Percentiles rank a stretch among this genome's conserved stretches.
Conservation (phyloP, 2,113 vertebrate species). For the Psammodynastes pulverulentus region DNA sequence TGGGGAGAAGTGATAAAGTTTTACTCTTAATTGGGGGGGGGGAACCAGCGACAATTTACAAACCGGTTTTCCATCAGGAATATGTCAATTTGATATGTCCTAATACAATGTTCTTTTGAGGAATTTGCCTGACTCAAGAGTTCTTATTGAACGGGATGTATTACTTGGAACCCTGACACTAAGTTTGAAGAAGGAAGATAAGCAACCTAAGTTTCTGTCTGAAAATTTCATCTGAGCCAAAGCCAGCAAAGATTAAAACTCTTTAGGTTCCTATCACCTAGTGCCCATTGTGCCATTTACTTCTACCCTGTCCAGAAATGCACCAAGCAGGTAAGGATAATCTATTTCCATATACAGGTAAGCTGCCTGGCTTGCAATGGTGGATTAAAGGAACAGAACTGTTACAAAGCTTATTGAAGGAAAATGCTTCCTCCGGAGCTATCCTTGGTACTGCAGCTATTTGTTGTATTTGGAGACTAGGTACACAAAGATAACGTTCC, state of each 20-base stretch:
- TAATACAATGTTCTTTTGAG: too few relatives aligned
- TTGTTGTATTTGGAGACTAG: background rate
- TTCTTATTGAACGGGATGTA: too few relatives aligned
- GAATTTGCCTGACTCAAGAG: too few relatives aligned
- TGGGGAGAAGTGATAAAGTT: too few relatives aligned
- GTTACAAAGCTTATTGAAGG: background rate
- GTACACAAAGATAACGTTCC: background rate
- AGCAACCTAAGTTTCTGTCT: background rate
- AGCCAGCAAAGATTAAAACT: background rate
- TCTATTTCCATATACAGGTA: background rate
- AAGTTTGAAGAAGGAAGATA: background rate
- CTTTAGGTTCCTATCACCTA: background rate
- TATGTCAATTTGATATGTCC: too few relatives aligned
- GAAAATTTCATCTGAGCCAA: background rate
- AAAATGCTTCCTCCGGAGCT: background rate
- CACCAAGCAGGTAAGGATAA: background rate
- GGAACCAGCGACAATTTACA: too few relatives aligned
- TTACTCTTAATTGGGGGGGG: too few relatives aligned
- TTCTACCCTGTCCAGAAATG: background rate
- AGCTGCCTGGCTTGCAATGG: background rate
- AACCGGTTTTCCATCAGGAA: too few relatives aligned
- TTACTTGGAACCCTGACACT: too few relatives aligned
- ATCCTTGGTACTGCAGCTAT: background rate
- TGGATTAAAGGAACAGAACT: background rate
- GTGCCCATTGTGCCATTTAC: background rate